Conservation (phyloP, 2,113 vertebrate species). For the Oreocharis arfaki region DNA sequence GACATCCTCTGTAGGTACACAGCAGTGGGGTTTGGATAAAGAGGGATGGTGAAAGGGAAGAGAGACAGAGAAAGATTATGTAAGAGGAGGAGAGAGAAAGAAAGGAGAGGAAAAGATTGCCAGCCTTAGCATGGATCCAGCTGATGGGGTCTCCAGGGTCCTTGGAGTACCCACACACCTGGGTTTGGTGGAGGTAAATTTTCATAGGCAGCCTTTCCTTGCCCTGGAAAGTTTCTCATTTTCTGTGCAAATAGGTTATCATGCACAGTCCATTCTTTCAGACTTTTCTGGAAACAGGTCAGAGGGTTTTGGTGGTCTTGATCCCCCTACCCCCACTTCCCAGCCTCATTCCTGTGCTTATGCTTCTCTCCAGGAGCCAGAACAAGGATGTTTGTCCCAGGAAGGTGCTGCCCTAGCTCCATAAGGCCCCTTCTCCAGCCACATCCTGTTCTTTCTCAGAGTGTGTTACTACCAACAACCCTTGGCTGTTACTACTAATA, state of each 20-base stretch:
- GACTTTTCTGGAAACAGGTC: neutral
- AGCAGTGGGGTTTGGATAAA: neutral
- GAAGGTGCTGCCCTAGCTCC: neutral
- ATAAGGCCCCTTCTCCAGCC: neutral
- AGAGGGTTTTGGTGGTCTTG: neutral
- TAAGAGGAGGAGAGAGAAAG: neutral
- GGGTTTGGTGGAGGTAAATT: neutral
- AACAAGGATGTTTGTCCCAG: neutral
- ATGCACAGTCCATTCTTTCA: neutral
- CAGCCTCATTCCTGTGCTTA: neutral
- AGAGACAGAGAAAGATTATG: neutral
- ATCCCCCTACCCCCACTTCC: too few relatives aligned
- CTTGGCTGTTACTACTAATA: neutral
- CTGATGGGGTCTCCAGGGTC: neutral
- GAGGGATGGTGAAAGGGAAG: neutral
- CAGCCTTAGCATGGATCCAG: neutral
- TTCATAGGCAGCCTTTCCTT: neutral
- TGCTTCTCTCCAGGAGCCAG: neutral
- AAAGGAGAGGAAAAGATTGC: neutral
- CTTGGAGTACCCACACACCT: too few relatives aligned
- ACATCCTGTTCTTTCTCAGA: neutral
- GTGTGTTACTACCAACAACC: neutral
- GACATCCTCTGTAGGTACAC: neutral
- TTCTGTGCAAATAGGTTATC: neutral
- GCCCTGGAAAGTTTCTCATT: neutral